A percentile compares a stretch with the other conserved stretches of the same genome.
phyloP scores from a whole-genome alignment of 2,113 vertebrate genomes.

The Stigmatopora argus region DNA sequence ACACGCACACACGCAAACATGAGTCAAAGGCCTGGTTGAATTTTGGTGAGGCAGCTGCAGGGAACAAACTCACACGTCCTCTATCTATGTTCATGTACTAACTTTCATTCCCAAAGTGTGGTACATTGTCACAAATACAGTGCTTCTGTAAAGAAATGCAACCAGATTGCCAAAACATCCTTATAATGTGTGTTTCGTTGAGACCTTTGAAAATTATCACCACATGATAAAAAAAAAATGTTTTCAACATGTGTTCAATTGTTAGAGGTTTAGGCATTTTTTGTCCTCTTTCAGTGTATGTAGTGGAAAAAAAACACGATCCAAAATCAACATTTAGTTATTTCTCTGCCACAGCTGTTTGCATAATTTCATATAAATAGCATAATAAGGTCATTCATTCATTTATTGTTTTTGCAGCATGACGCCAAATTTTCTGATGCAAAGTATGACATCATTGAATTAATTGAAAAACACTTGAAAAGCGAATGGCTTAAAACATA shows the following conservation, averaged over 20 bases:
- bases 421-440: constrained; percentile 3
- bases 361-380: constrained; percentile 8
- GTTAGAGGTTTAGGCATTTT: not conserved
- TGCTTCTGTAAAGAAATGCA: not conserved
- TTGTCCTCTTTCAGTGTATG: not conserved
- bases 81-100: constrained; percentile 10
- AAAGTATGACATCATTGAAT: constrained; percentile 8
- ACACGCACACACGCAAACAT: constrained; percentile 13
- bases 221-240: not conserved
- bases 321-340: constrained; percentile 1
- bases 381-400: not conserved
- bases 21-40: constrained; percentile 38
- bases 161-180: not conserved
- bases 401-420: not conserved
- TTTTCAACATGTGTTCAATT: not conserved
- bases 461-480: not conserved
- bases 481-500: not conserved
- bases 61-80: constrained; percentile 12
- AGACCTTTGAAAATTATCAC: not conserved
- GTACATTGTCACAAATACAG: not conserved
- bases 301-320: constrained; percentile 2
- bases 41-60: constrained; percentile 12
- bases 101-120: constrained; percentile 16
- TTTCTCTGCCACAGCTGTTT: not conserved
- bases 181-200: not conserved